Base-by-base conservation (phyloP, 2,113 vertebrate genomes). In the Trematomus loennbergii region DNA sequence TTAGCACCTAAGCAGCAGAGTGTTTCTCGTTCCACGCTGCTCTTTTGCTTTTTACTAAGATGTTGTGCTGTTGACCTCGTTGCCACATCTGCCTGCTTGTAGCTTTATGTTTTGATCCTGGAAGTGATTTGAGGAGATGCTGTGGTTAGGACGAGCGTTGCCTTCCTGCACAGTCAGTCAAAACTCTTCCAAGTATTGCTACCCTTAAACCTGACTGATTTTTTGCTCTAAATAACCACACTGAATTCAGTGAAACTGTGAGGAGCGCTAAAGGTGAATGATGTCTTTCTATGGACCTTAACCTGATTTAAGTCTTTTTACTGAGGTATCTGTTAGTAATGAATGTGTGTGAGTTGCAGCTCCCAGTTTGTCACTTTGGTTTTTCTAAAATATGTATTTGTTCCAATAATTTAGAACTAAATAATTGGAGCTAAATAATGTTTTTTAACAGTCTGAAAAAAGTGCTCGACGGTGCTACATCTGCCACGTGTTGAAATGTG, bases 51-150 rank as follows among this genome's bases (percentile, higher is more conserved):
- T 59, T 76, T 18, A 33, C 72, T 66, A 57, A 48, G 16, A 69
- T 70, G 72, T 66, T 78, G 64, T 78, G 68, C 77, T 75, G 59
- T 77, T 79, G 64, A 77, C 78, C 79, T 68, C 83, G 84, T 86
- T 67, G 20, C 70, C 77, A 62, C 54, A 13, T 54, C 58, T 54
- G 52, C 78, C 76, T 81, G 72, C 52, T 81, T 61, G n/a, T 72
- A 80, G 79, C 79, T 79, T 87, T 17, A 66, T 29, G 46, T 73
- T 82, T 79, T 72, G 43, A 70, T 69, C 72, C 59, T 71, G 66
- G 78, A 78, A 81, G 80, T 62, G 58, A 87, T 87, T 86, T 75
- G 71, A 69, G 71, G 65, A 67, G 12, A 22, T 16, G 17, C 71
- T 62, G 66, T 68, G 9, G 33, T 66, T 36, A 17, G 46, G 70